Conservation (phyloP, 2,888 invertebrate genomes). For the Zaprionus bogoriensis region DNA sequence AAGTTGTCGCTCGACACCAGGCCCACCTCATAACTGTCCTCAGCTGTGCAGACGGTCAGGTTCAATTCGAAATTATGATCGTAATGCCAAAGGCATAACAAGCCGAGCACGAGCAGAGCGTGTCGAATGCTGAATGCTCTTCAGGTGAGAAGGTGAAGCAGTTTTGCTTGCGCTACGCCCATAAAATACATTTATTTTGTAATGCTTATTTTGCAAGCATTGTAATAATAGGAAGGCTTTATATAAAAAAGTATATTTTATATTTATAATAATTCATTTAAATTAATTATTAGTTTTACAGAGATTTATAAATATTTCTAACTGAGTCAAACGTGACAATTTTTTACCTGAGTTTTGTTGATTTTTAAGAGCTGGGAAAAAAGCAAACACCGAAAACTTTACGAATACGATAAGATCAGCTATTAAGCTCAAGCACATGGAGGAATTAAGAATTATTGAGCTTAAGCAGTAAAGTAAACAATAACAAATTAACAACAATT, state of each 20-base stretch:
- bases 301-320: too few relatives aligned
- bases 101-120: constrained; percentile 1
- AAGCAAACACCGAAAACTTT: not conserved
- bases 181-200: not conserved
- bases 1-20: constrained; percentile 43
- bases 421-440: not conserved
- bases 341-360: too few relatives aligned
- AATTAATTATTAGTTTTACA: too few relatives aligned
- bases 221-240: too few relatives aligned
- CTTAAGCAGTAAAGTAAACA: not conserved
- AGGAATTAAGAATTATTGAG: not conserved
- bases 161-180: too few relatives aligned
- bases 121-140: constrained; percentile 33
- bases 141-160: not conserved
- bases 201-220: not conserved
- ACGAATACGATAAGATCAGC: not conserved
- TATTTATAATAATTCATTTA: too few relatives aligned
- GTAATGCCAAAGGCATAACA: constrained; percentile 37
- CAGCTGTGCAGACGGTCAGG: constrained; percentile 54
- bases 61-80: constrained; percentile 50
- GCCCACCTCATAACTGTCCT: constrained; percentile 32
- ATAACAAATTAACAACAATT: not conserved
- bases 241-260: too few relatives aligned
- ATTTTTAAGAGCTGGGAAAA: too few relatives aligned
- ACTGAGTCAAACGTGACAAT: too few relatives aligned